These are phyloP conservation scores for Peromyscus polionotus DNA, from an alignment of 2,113 vertebrate species.

Conservation along the genomic window DNA sequence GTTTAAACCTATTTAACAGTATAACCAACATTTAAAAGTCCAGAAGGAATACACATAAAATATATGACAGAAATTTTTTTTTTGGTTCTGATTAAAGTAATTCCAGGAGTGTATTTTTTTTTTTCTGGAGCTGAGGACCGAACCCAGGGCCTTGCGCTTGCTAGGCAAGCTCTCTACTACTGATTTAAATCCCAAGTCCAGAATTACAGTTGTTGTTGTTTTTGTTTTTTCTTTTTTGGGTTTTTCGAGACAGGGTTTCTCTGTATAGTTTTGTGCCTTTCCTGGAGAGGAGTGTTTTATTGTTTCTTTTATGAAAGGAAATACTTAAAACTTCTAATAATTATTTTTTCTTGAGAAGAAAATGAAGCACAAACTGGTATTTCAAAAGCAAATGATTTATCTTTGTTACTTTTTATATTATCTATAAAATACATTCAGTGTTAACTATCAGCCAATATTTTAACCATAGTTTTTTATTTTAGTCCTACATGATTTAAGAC, in stretches of 20 bases:
- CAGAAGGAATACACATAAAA: constrained; percentile 80
- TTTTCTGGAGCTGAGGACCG: no score
- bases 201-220: no score
- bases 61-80: constrained; percentile 77
- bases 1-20: constrained; percentile 77
- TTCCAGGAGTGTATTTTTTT: constrained; percentile 64
- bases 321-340: constrained; percentile 72
- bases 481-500: constrained; percentile 76
- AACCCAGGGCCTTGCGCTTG: no score
- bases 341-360: constrained; percentile 29
- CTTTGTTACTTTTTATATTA: constrained; percentile 61
- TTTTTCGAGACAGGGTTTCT: no score
- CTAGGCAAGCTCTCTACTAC: no score
- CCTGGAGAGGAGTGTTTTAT: constrained; percentile 83
- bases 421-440: constrained; percentile 62
- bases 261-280: no score
- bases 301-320: constrained; percentile 81
- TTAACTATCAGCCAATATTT: constrained; percentile 36
- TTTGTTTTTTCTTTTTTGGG: no score
- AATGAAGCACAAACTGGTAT: constrained; percentile 59
- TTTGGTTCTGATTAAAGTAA: constrained; percentile 76
- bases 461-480: constrained; percentile 63
- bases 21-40: constrained; percentile 69
- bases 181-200: no score
- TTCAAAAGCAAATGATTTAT: constrained; percentile 62